These are phyloP conservation scores for Cyrtorhinus lividipennis DNA, from an alignment of 1,140 invertebrate species.

Conservation along the genomic window DNA sequence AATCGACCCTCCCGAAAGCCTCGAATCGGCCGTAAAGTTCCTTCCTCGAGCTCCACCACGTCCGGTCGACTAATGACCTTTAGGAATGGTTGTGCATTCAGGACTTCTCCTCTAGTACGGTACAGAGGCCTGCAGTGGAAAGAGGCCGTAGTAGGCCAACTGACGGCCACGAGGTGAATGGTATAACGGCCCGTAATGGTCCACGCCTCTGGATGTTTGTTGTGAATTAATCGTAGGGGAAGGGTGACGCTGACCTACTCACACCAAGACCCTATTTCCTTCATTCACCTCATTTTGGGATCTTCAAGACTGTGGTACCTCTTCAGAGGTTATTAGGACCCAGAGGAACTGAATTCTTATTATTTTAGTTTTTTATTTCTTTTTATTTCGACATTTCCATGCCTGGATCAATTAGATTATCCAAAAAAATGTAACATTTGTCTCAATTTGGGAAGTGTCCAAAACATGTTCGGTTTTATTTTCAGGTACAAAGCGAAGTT, in stretches of 20 bases:
- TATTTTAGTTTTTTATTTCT: too few species aligned
- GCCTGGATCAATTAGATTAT: too few species aligned
- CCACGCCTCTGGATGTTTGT: neutral
- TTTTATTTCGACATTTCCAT: too few species aligned
- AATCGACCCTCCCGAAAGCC: neutral
- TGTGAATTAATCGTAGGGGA: neutral
- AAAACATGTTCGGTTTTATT: too few species aligned
- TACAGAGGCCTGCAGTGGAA: neutral
- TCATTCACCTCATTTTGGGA: neutral
- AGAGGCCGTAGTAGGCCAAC: neutral
- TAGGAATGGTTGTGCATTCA: neutral
- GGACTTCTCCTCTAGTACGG: neutral
- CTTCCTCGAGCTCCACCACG: neutral
- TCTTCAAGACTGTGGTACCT: too few species aligned
- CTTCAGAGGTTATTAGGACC: too few species aligned
- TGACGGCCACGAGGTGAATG: neutral
- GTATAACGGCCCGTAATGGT: neutral
- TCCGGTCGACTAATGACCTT: neutral
- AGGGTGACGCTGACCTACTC: neutral
- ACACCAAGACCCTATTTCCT: neutral
- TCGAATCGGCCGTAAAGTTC: neutral
- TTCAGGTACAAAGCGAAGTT: too few species aligned
- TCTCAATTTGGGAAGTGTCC: too few species aligned
- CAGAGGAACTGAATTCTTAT: too few species aligned
- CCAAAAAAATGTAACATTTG: too few species aligned